These are phyloP conservation scores for Panulirus ornatus DNA, from an alignment of 1,140 invertebrate genomes.

Conservation along the genomic window DNA sequence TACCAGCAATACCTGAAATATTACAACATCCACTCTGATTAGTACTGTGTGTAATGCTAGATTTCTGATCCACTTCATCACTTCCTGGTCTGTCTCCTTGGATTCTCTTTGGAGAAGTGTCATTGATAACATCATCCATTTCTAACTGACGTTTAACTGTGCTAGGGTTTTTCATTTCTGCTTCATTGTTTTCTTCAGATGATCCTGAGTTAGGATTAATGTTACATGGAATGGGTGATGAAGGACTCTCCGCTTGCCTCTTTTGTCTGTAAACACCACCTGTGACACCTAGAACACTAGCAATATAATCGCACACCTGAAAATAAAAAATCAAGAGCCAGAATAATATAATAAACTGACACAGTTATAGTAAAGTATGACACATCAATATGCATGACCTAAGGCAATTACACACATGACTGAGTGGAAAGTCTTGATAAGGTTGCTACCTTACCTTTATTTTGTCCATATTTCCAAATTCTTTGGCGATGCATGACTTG, in stretches of 20 bases:
- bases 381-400: no score
- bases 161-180: neutral
- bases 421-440: no score
- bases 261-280: conserved; percentile 24
- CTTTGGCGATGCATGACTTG: neutral
- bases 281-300: conserved; percentile 27
- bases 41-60: neutral
- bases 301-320: conserved; percentile 48
- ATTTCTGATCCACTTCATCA: neutral
- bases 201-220: neutral
- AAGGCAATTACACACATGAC: no score
- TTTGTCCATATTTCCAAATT: neutral
- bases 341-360: neutral
- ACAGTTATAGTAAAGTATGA: no score
- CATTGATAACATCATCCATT: neutral
- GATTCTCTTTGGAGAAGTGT: neutral
- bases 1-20: neutral
- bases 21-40: neutral
- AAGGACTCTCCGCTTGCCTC: neutral
- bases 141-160: neutral
- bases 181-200: neutral
- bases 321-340: neutral
- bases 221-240: neutral
- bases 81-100: neutral
- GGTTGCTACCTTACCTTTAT: conserved; percentile 5